Conservation (phyloP, 2,888 invertebrate genomes). For the Ophion slaviceki region DNA sequence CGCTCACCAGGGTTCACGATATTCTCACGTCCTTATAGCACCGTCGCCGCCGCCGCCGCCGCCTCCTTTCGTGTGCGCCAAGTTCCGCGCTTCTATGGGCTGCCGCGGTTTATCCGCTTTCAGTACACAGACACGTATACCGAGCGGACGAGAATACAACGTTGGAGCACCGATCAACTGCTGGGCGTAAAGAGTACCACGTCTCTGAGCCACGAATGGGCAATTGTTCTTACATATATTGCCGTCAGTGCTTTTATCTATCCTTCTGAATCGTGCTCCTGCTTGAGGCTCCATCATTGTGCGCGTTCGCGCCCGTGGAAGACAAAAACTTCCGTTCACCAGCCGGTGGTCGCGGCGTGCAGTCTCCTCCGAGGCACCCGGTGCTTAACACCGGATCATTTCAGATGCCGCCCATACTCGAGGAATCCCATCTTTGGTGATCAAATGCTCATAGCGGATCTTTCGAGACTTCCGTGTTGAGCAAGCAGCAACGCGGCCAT, state of each 20-base stretch:
- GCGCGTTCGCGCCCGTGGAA: conserved; percentile 28
- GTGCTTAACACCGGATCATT: conserved; percentile 14
- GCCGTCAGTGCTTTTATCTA: conserved; percentile 60
- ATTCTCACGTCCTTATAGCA: conserved; percentile 66
- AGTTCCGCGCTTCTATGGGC: conserved; percentile 56
- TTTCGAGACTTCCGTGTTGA: neutral
- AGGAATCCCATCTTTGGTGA: conserved; percentile 1
- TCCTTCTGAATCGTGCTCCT: conserved; percentile 45
- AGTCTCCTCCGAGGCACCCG: neutral
- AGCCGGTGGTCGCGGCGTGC: conserved; percentile 10
- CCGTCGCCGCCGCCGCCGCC: conserved; percentile 32
- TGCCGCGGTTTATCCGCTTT: conserved; percentile 54
- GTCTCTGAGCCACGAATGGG: conserved; percentile 62
- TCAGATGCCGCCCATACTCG: neutral
- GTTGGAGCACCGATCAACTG: conserved; percentile 14
- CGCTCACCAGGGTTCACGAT: conserved; percentile 64
- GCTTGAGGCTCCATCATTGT: conserved; percentile 46
- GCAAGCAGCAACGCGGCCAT: neutral
- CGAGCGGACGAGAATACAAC: conserved; percentile 21
- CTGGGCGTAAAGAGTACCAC: conserved; percentile 42
- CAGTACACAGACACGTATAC: conserved; percentile 22
- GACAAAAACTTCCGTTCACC: conserved; percentile 44
- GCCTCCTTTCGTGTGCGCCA: conserved; percentile 57
- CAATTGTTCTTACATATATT: conserved; percentile 67
- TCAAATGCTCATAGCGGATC: neutral